A percentile compares a stretch with the other conserved stretches of the same genome.
These are phyloP conservation scores for Furnarius figulus DNA, from an alignment of 2,113 vertebrate species.

Conservation along the genomic window DNA sequence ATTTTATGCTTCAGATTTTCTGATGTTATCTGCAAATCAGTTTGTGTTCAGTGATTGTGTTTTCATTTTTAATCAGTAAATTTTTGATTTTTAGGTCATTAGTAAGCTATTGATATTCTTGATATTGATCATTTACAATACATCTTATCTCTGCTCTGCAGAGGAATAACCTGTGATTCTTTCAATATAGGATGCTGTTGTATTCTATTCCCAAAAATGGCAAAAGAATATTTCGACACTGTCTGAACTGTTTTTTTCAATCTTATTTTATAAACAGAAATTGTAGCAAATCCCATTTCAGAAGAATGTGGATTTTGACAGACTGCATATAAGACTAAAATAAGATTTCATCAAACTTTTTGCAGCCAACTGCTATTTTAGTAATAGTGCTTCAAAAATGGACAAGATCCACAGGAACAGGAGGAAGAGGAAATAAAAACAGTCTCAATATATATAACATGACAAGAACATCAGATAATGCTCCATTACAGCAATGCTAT, in stretches of 20 bases:
- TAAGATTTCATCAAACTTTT: background rate
- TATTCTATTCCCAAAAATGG: background rate
- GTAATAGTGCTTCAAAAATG: background rate
- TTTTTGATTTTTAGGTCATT: slow-evolving; percentile 31
- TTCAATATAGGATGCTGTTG: background rate
- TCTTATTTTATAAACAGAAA: background rate
- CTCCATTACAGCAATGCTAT: background rate
- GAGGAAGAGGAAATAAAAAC: background rate
- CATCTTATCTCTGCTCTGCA: background rate
- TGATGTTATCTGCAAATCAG: background rate
- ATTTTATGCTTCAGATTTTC: slow-evolving; percentile 11
- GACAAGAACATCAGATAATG: background rate
- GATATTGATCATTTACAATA: background rate
- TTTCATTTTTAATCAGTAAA: slow-evolving; percentile 1
- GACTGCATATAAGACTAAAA: background rate
- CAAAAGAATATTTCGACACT: background rate
- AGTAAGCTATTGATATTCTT: background rate
- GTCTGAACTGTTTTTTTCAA: background rate
- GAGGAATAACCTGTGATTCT: background rate
- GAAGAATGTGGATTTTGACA: slow-evolving; percentile 2
- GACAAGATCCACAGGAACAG: background rate
- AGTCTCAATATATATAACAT: background rate
- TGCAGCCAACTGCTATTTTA: background rate
- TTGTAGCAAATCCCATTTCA: background rate
- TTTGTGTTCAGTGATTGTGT: background rate